Evolutionary conservation across 2,888 invertebrate species (phyloP).

Genomic region (Scaptomyza tumidula): DNA sequence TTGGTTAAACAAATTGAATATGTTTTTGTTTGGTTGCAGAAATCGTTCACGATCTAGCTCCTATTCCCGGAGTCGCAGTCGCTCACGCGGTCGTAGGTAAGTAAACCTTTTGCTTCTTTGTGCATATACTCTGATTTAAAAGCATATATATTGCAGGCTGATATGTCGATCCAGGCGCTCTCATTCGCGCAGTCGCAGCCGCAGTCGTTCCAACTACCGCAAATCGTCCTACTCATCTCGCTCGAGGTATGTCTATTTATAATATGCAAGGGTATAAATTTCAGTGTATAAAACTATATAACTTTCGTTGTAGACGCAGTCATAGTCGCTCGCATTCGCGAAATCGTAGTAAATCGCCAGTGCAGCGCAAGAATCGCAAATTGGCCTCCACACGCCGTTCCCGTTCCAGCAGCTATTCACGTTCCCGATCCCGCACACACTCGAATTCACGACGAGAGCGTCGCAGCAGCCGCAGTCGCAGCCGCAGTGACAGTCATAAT

Average conservation of each 20-base stretch:
- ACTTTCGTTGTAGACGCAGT: conserved; percentile 63
- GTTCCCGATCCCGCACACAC: conserved; percentile 66
- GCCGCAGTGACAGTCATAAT: conserved; percentile 8
- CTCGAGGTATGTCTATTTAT: conserved; percentile 56
- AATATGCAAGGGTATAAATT: not conserved
- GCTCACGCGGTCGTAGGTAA: conserved; percentile 78
- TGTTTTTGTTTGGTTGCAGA: conserved; percentile 24
- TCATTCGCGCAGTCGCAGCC: conserved; percentile 62
- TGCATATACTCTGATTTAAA: not conserved
- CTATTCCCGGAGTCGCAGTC: conserved; percentile 67
- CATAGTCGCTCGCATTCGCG: conserved; percentile 82
- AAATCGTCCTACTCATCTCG: conserved; percentile 79
- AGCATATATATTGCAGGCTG: conserved; percentile 35
- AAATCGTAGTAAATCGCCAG: conserved; percentile 68
- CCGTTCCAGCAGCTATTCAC: conserved; percentile 77
- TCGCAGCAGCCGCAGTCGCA: conserved; percentile 47
- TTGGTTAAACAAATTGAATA: not conserved
- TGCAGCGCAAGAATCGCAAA: conserved; percentile 74
- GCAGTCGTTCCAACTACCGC: conserved; percentile 72
- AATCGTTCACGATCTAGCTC: conserved; percentile 74
- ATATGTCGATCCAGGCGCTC: conserved; percentile 72
- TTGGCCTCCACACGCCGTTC: conserved; percentile 82
- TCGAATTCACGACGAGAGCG: conserved; percentile 61
- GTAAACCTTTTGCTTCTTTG: conserved; percentile 11
- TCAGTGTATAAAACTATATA: not conserved